These are phyloP conservation scores for Drosophila lutescens DNA, from an alignment of 2,888 invertebrate genomes.

Conservation along the genomic window DNA sequence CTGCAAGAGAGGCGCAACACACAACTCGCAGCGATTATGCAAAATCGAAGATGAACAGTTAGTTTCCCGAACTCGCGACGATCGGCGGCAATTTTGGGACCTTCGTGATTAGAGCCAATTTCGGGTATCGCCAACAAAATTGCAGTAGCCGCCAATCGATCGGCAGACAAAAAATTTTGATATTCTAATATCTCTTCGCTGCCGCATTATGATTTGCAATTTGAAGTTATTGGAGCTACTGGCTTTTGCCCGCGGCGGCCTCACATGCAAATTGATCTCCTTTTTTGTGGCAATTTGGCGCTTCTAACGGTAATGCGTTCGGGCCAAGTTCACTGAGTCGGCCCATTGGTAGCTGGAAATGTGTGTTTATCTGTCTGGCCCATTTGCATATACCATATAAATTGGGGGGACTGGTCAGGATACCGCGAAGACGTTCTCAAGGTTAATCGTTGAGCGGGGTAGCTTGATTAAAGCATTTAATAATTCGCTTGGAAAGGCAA, in stretches of 20 bases:
- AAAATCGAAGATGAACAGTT: slow-evolving; percentile 64
- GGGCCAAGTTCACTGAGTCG: slow-evolving; percentile 45
- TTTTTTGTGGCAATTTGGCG: slow-evolving; percentile 49
- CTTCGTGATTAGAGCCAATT: slow-evolving; percentile 65
- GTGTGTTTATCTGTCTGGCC: slow-evolving; percentile 74
- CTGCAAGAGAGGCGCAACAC: slow-evolving; percentile 35
- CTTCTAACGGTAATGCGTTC: slow-evolving; percentile 62
- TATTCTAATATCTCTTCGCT: slow-evolving; percentile 63
- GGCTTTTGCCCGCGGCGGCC: slow-evolving; percentile 56
- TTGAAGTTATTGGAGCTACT: slow-evolving; percentile 73
- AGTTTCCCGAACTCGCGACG: slow-evolving; percentile 58
- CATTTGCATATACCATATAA: slow-evolving; percentile 62
- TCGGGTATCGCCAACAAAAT: slow-evolving; percentile 52
- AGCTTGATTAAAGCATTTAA: background rate
- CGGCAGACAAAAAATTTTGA: slow-evolving; percentile 37
- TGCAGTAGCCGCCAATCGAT: slow-evolving; percentile 63
- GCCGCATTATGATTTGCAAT: slow-evolving; percentile 75
- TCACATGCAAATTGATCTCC: slow-evolving; percentile 60
- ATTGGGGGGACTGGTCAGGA: slow-evolving; percentile 16
- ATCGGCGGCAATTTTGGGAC: slow-evolving; percentile 55
- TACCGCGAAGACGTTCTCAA: slow-evolving; percentile 42
- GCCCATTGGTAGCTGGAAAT: slow-evolving; percentile 47
- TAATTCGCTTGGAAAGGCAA: background rate
- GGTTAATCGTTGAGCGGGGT: slow-evolving; percentile 44
- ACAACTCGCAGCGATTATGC: slow-evolving; percentile 57